Evolutionary conservation across 2,113 vertebrate species (phyloP), one percentile per base, ranked within the genome.

Genomic region (Calonectris borealis): DNA sequence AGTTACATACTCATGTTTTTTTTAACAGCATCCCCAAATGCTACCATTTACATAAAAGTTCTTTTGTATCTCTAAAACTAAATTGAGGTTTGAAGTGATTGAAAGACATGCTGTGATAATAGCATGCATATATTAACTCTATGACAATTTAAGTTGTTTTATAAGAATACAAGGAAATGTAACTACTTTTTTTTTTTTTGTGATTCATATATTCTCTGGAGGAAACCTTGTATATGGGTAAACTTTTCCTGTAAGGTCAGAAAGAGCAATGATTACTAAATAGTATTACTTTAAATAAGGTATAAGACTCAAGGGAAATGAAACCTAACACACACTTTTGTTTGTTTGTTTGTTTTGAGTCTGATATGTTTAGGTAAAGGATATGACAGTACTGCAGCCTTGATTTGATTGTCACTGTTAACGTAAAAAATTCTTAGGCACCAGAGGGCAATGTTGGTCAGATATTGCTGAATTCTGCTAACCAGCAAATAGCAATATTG

Each of bases 401-500:
- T 49, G 14, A 32, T 64, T 61, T 32, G 58, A 7, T 75, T 92
- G n/a, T 72, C 32, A 9, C 4, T 66, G 20, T 62, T 60, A 46
- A 58, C 58, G 10, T 40, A 46, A 19, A 44, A 31, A 18, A 4
- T 6, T 34, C 79, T n/a, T 7, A 55, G 42, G 65, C 97, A 91
- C 65, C 86, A 97, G 96, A 94, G 97, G 97, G 97, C 96, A 92
- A 8, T 96, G 88, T 97, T 92, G 90, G 90, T 92, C 81, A 96
- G 68, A 83, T 83, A 76, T 34, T 96, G 57, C 54, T 54, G 70
- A 51, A 13, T 66, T 40, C 3, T 84, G 15, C 16, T 1, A 3
- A 69, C 75, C 25, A 52, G 91, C 57, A 84, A 49, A 25, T 2
- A n/a, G 20, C 0, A 3, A 16, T 73, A 44, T 21, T 42, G 57